A percentile compares a stretch with the other conserved stretches of the same genome.
phyloP scores from a whole-genome alignment of 2,888 invertebrate genomes.

The Girardia tigrina region DNA sequence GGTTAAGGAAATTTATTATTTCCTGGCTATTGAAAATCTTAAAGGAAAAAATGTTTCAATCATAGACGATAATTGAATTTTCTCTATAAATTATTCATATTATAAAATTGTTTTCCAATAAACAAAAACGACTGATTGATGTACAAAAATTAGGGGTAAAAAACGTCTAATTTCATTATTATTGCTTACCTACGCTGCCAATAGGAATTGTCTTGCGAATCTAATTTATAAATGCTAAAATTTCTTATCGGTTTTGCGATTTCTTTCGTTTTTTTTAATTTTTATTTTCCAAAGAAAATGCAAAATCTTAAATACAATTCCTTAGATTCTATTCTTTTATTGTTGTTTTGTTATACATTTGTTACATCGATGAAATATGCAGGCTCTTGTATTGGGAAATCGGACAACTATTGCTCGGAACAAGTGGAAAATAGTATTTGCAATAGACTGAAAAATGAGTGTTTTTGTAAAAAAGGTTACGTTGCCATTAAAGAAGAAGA shows the following conservation, averaged over 20 bases:
- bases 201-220: conserved; percentile 10
- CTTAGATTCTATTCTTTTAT: neutral
- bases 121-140: conserved; percentile 8
- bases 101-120: neutral
- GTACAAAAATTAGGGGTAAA: neutral
- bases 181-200: conserved; percentile 23
- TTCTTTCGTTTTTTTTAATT: neutral
- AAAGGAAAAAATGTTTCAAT: conserved; percentile 6
- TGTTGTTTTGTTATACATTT: neutral
- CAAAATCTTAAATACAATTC: neutral
- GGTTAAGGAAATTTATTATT: conserved; percentile 1
- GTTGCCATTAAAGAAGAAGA: conserved; percentile 29
- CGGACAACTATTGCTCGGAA: conserved; percentile 3
- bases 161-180: conserved; percentile 20
- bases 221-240: conserved; percentile 14
- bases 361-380: conserved; percentile 25
- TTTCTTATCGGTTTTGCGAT: conserved; percentile 11
- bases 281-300: neutral
- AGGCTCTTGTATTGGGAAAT: conserved; percentile 31
- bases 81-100: conserved; percentile 4
- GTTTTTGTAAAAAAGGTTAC: conserved; percentile 30
- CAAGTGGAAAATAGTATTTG: conserved; percentile 34
- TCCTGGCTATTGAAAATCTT: conserved; percentile 1
- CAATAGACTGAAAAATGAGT: conserved; percentile 31
- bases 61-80: conserved; percentile 21